Evolutionary conservation across 2,113 vertebrate genomes (phyloP).

Genomic region (Oenanthe melanoleuca): DNA sequence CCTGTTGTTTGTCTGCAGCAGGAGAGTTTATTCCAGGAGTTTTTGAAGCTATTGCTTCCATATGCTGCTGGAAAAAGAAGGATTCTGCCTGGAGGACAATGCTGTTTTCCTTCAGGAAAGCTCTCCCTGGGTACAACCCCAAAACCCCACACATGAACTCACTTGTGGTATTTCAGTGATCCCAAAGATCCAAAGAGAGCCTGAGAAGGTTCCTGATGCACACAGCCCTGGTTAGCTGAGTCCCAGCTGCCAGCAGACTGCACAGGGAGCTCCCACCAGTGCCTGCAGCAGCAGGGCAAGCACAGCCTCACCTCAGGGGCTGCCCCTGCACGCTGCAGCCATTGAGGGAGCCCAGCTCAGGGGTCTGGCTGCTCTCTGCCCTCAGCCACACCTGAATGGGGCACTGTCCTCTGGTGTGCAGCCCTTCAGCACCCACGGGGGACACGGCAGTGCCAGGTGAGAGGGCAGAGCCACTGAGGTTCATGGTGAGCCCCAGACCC

Average conservation of each 20-base stretch:
- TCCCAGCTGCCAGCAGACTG: not conserved
- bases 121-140: not conserved
- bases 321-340: rapidly evolving
- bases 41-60: not conserved
- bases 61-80: not conserved
- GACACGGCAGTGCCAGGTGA: not conserved
- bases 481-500: not conserved
- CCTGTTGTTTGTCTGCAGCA: not conserved
- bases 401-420: not conserved
- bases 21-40: not conserved
- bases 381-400: rapidly evolving
- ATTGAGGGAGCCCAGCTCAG: not conserved
- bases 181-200: rapidly evolving
- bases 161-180: rapidly evolving
- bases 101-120: not conserved
- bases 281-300: not conserved
- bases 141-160: not conserved
- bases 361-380: not conserved
- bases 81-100: not conserved
- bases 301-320: not conserved
- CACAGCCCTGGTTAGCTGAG: not conserved
- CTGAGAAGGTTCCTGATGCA: not conserved
- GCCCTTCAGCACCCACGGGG: not conserved
- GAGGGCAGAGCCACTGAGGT: not conserved
- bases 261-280: not conserved